Conservation (phyloP, 2,113 vertebrate genomes). For the Hippoglossus stenolepis region DNA sequence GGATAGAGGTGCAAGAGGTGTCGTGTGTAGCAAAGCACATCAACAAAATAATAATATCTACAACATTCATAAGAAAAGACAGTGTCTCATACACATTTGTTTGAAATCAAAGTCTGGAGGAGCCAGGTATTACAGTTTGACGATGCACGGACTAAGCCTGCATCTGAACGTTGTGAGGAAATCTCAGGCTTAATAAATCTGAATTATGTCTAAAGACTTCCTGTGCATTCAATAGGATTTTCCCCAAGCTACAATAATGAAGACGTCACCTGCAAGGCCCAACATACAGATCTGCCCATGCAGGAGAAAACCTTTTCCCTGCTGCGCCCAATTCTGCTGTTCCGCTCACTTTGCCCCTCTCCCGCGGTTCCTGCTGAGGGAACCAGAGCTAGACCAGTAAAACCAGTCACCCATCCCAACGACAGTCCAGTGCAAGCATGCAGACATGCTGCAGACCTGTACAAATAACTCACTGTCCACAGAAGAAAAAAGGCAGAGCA, state of each 20-base stretch:
- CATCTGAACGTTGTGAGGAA: conserved; percentile 29
- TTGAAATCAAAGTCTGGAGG: background rate
- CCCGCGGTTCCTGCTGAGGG: conserved; percentile 9
- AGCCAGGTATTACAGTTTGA: conserved; percentile 37
- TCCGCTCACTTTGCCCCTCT: conserved; percentile 35
- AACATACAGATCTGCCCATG: conserved; percentile 36
- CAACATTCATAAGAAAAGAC: background rate
- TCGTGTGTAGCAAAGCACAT: background rate
- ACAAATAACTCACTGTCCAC: conserved; percentile 79
- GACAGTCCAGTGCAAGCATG: conserved; percentile 68
- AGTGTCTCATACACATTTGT: no score
- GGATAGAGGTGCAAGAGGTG: no score
- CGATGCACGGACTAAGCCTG: background rate
- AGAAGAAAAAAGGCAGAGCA: conserved; percentile 54
- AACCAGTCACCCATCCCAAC: conserved; percentile 77
- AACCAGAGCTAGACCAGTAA: conserved; percentile 72
- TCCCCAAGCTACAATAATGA: conserved; percentile 34
- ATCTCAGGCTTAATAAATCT: conserved; percentile 27
- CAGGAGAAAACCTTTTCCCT: conserved; percentile 48
- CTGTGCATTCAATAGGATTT: conserved; percentile 44
- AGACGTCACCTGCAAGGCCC: conserved; percentile 28
- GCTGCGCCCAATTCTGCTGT: conserved; percentile 29
- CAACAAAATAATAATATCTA: background rate
- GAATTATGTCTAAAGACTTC: conserved; percentile 26
- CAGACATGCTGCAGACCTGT: conserved; percentile 69